Evolutionary conservation across 2,113 vertebrate genomes (phyloP).

Genomic region (Ochotona princeps): DNA sequence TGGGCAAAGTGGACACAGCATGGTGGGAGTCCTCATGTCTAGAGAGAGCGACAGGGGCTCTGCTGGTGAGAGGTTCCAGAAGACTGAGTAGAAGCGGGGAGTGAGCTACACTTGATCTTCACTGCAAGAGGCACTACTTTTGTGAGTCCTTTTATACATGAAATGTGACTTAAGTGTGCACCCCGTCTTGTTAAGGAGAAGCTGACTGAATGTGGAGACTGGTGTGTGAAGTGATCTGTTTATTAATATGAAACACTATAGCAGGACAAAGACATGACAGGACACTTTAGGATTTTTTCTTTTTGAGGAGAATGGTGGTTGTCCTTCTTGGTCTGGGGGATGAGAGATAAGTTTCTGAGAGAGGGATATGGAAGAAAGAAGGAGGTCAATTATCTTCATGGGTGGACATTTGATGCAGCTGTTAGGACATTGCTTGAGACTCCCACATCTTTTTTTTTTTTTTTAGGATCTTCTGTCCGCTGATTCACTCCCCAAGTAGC

Average conservation of each 20-base stretch:
- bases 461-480: no score
- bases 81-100: not conserved
- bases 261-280: not conserved
- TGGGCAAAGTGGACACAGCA: not conserved
- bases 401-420: no score
- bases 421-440: no score
- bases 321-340: not conserved
- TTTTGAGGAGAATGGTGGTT: not conserved
- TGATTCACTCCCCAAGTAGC: no score
- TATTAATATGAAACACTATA: not conserved
- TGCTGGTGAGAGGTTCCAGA: not conserved
- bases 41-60: not conserved
- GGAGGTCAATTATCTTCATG: not conserved
- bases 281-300: not conserved
- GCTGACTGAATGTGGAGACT: not conserved
- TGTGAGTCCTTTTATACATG: not conserved
- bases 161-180: not conserved
- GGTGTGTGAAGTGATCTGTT: not conserved
- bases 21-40: not conserved
- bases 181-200: not conserved
- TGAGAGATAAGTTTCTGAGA: not conserved
- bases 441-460: no score
- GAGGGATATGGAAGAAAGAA: not conserved
- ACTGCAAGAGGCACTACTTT: no score
- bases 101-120: not conserved